A percentile compares a stretch with the other conserved stretches of the same genome.
Evolutionary conservation across 2,797 vertebrate species (phyloP).

Genomic region (Gouania willdenowi): DNA sequence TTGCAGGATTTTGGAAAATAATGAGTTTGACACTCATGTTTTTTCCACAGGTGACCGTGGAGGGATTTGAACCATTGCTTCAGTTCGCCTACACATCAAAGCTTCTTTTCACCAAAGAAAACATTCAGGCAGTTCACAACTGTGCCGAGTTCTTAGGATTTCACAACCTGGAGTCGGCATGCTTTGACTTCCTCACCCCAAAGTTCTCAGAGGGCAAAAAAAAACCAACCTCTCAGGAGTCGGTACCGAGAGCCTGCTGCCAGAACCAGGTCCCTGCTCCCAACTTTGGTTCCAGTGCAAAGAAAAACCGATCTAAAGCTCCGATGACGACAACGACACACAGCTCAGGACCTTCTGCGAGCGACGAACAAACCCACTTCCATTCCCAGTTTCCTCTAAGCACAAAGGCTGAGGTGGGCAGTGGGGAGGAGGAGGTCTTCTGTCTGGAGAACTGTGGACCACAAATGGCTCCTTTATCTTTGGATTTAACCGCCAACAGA

Average conservation of each 20-base stretch:
- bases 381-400: slow-evolving; percentile 78
- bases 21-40: slow-evolving; percentile 3
- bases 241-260: slow-evolving; percentile 70
- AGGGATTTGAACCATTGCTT: slow-evolving; percentile 92
- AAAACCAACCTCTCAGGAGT: slow-evolving; percentile 59
- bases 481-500: slow-evolving; percentile 37
- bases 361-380: slow-evolving; percentile 52
- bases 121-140: slow-evolving; percentile 86
- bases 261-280: slow-evolving; percentile 40
- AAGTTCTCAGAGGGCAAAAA: slow-evolving; percentile 80
- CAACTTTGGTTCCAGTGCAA: slow-evolving; percentile 30
- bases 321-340: no score
- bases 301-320: slow-evolving; percentile 43
- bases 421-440: slow-evolving; percentile 76
- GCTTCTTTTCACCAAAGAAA: slow-evolving; percentile 91
- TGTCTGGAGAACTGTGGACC: slow-evolving; percentile 71
- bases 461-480: slow-evolving; percentile 59
- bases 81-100: slow-evolving; percentile 96
- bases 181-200: slow-evolving; percentile 92
- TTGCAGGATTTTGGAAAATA: no score
- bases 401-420: slow-evolving; percentile 66
- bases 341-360: slow-evolving; percentile 58
- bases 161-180: slow-evolving; percentile 87
- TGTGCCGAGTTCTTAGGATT: slow-evolving; percentile 87
- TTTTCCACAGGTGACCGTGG: slow-evolving; percentile 82